Evolutionary conservation across 30 jellyfish, hydroid and myxozoan species (phyloP), one percentile per base, ranked within the genome.

Genomic region (Phacellophora camtschatica): DNA sequence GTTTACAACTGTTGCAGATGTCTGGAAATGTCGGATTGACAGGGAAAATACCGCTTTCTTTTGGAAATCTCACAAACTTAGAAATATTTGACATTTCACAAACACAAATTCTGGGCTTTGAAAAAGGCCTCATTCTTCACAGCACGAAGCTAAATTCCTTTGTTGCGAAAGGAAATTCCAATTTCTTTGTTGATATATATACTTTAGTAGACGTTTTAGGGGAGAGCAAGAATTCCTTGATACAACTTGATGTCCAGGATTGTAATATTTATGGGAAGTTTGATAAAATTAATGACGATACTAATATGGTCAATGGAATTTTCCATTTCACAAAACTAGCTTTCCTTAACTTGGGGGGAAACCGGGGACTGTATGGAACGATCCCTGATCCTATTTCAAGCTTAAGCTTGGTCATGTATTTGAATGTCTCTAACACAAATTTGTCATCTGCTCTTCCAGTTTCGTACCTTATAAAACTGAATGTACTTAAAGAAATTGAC

Each of bases 351-450:
- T 30, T 84, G 36, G 82, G 95, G 7, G 88, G 84, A 23, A 84
- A 84, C 68, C 43, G n/a, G 31, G 19, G 67, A 6, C 54, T 84
- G 30, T 30, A 51, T 16, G 95, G 95, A 11, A 73, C 77, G 6
- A 72, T 84, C 8, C 88, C 95, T 1, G 84, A 72, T 48, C 95
- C 95, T 9, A 73, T 70, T 4, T 33, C 73, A 10, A 84, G 86
- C 23, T 50, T 54, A 6, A 36, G 78, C 3, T 51, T 67, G 28
- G 25, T 84, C 7, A 55, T 84, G 75, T 48, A 50, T 31, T 35
- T 84, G 23, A 73, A 84, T 49, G 83, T 63, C 15, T 84, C 95
- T 5, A 4, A 43, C 56, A 67, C 87, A 2, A 23, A 39, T 32
- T 25, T 71, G 42, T 39, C 72, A 8, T 48, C 66, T 2, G 80